Evolutionary conservation across 1,140 invertebrate genomes (phyloP).

Genomic region (Anastrepha ludens): DNA sequence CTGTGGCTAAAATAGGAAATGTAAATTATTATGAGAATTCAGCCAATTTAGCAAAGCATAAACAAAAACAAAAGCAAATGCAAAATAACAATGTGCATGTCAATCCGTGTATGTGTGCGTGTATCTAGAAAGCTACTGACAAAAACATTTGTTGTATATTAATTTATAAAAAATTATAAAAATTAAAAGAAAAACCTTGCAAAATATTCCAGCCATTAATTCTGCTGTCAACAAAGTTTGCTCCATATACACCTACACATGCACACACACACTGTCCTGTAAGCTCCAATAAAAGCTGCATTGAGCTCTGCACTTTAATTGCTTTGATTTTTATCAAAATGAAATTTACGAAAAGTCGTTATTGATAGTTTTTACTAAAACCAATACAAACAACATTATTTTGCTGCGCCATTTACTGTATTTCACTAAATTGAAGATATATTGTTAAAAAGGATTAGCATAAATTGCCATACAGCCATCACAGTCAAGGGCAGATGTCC

Average conservation of each 20-base stretch:
- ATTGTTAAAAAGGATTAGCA: not conserved
- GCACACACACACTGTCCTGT: not conserved
- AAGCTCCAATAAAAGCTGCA: not conserved
- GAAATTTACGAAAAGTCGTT: constrained; percentile 13
- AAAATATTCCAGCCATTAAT: not conserved
- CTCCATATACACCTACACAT: not conserved
- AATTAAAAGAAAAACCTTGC: not conserved
- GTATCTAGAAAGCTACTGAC: not conserved
- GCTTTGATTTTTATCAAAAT: constrained; percentile 26
- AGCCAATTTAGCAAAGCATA: constrained; percentile 3
- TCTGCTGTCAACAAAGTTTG: not conserved
- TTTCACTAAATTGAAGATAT: not conserved
- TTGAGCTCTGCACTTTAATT: not conserved
- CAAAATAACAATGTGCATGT: not conserved
- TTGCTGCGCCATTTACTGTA: not conserved
- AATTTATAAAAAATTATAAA: not conserved
- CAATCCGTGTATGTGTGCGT: not conserved
- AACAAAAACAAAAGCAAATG: not conserved
- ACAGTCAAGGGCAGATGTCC: too few relatives aligned
- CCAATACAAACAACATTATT: not conserved
- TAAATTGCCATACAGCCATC: not conserved
- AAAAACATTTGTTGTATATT: not conserved
- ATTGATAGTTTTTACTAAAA: not conserved
- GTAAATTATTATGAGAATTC: not conserved
- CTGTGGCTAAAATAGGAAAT: not conserved